Evolutionary conservation across 2,888 invertebrate genomes (phyloP).

Genomic region (Perizoma flavofasciatum): DNA sequence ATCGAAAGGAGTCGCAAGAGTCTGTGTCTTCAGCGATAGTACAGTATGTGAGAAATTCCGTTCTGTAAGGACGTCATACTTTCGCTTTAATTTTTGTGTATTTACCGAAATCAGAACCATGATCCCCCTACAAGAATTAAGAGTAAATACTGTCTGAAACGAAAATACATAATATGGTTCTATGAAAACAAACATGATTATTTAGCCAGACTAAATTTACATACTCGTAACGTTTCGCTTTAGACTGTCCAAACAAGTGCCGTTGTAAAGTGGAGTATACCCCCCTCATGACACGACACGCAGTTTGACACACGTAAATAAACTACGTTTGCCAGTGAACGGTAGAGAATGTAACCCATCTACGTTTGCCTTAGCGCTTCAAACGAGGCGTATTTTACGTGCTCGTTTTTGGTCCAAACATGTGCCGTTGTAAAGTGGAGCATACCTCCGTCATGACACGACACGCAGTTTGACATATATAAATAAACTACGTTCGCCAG

Average conservation of each 20-base stretch:
- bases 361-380: no score
- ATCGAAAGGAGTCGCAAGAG: no score
- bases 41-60: no score
- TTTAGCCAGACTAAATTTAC: slow-evolving; percentile 8
- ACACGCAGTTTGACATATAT: slow-evolving; percentile 48
- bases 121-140: no score
- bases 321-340: slow-evolving; percentile 22
- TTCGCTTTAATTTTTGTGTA: no score
- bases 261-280: slow-evolving; percentile 43
- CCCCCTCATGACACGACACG: slow-evolving; percentile 20
- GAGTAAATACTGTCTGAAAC: neutral
- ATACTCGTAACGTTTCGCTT: slow-evolving; percentile 20
- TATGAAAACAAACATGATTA: slow-evolving; percentile 11
- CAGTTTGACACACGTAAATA: slow-evolving; percentile 58
- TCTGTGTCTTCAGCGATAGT: no score
- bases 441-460: slow-evolving; percentile 31
- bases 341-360: no score
- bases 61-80: no score
- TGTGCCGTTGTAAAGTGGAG: slow-evolving; percentile 44
- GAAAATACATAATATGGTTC: neutral
- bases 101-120: no score
- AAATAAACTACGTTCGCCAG: slow-evolving; percentile 47
- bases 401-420: slow-evolving; percentile 42
- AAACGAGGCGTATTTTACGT: no score
- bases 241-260: slow-evolving; percentile 49